Evolutionary conservation across 2,888 invertebrate genomes (phyloP).

Genomic region (Tenthredo livida): DNA sequence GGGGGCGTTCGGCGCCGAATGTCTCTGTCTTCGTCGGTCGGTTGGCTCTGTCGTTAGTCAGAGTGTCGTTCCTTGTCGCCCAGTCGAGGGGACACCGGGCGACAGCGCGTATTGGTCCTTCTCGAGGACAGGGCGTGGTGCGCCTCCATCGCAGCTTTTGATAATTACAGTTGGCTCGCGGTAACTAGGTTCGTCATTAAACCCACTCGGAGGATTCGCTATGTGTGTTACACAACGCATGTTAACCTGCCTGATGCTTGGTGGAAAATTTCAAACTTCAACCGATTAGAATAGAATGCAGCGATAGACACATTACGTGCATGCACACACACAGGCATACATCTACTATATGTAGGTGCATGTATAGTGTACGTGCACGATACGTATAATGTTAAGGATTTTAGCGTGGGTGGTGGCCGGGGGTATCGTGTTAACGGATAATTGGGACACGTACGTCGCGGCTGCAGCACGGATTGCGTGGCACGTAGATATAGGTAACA

Average conservation of each 20-base stretch:
- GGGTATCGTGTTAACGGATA: slow-evolving; percentile 75
- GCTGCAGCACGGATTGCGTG: slow-evolving; percentile 73
- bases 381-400: slow-evolving; percentile 22
- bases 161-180: slow-evolving; percentile 64
- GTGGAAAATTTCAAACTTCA: background rate
- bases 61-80: slow-evolving; percentile 70
- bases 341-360: no score
- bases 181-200: background rate
- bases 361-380: no score
- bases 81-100: slow-evolving; percentile 62
- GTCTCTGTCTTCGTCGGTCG: slow-evolving; percentile 62
- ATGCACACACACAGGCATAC: no score
- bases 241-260: background rate
- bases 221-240: background rate
- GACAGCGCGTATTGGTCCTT: slow-evolving; percentile 74
- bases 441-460: slow-evolving; percentile 75
- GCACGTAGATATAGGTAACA: slow-evolving; percentile 56
- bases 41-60: slow-evolving; percentile 57
- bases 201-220: background rate
- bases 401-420: slow-evolving; percentile 10
- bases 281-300: background rate
- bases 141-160: slow-evolving; percentile 74
- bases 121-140: slow-evolving; percentile 76
- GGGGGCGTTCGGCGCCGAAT: slow-evolving; percentile 54
- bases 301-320: slow-evolving; percentile 12